Conservation (phyloP, 1,140 invertebrate species). For the Himalopsyche phryganea region DNA sequence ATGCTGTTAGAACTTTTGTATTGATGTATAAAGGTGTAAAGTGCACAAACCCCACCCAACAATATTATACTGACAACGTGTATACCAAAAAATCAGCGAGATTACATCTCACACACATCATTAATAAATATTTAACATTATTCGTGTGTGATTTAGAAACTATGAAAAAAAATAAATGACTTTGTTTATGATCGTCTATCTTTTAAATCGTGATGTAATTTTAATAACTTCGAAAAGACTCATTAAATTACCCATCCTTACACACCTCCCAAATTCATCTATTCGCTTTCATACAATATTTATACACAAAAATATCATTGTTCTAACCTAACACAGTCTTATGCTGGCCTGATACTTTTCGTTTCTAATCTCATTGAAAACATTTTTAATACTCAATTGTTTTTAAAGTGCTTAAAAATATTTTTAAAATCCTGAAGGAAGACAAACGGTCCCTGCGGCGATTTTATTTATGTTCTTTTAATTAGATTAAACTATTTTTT, state of each 20-base stretch:
- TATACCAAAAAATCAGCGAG: conserved; percentile 27
- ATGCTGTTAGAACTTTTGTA: no score
- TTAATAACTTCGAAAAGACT: conserved; percentile 21
- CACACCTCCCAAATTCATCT: not conserved
- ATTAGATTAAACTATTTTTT: no score
- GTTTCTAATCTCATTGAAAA: no score
- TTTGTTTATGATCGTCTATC: conserved; percentile 1
- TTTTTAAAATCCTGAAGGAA: no score
- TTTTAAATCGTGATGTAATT: conserved; percentile 21
- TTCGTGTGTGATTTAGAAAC: conserved; percentile 19
- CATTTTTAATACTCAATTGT: no score
- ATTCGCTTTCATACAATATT: not conserved
- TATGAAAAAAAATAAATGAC: conserved; percentile 3
- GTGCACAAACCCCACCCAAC: not conserved
- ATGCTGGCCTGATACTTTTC: no score
- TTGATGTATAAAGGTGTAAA: no score
- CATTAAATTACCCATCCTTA: not conserved
- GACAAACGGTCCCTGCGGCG: no score
- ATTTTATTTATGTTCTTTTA: no score
- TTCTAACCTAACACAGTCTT: no score
- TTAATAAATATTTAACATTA: conserved; percentile 17
- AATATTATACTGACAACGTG: conserved; percentile 24
- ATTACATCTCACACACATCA: conserved; percentile 20
- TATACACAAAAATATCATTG: no score
- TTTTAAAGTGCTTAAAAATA: no score